These are phyloP conservation scores for Picus viridis DNA, from an alignment of 2,797 vertebrate genomes.

Conservation along the genomic window DNA sequence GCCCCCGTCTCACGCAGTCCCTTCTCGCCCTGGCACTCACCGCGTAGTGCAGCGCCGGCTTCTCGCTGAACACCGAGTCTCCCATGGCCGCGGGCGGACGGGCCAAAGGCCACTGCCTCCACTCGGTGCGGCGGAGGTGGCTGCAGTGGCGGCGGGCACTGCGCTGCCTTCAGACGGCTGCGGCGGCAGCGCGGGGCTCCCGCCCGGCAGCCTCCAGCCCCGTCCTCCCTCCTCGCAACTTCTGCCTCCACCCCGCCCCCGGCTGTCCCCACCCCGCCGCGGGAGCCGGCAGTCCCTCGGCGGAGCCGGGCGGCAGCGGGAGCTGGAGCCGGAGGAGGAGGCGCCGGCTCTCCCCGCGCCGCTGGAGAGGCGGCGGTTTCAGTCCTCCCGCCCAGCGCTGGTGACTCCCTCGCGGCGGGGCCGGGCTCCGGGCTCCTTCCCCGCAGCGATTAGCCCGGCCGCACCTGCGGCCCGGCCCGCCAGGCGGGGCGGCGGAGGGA, in stretches of 20 bases:
- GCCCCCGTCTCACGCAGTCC: neutral
- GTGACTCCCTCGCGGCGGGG: neutral
- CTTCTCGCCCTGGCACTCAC: slow-evolving; percentile 66
- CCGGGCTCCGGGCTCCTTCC: neutral
- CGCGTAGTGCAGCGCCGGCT: slow-evolving; percentile 71
- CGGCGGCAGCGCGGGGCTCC: neutral
- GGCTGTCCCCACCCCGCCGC: neutral
- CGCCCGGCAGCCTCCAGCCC: neutral
- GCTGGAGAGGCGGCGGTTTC: neutral
- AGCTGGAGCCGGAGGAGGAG: neutral
- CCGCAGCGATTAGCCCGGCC: neutral
- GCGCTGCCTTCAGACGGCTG: neutral
- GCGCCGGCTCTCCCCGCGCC: neutral
- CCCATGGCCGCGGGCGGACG: slow-evolving; percentile 22
- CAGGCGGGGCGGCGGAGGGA: neutral
- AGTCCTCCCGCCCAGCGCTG: neutral
- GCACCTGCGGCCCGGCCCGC: neutral
- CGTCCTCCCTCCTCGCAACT: neutral
- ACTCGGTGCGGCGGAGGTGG: neutral
- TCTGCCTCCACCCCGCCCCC: neutral
- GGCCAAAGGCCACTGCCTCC: neutral
- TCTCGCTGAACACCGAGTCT: slow-evolving; percentile 60
- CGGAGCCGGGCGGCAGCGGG: neutral
- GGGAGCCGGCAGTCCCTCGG: neutral
- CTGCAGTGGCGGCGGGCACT: neutral